Conservation (phyloP, 2,797 vertebrate species). For the Pitangus sulphuratus region DNA sequence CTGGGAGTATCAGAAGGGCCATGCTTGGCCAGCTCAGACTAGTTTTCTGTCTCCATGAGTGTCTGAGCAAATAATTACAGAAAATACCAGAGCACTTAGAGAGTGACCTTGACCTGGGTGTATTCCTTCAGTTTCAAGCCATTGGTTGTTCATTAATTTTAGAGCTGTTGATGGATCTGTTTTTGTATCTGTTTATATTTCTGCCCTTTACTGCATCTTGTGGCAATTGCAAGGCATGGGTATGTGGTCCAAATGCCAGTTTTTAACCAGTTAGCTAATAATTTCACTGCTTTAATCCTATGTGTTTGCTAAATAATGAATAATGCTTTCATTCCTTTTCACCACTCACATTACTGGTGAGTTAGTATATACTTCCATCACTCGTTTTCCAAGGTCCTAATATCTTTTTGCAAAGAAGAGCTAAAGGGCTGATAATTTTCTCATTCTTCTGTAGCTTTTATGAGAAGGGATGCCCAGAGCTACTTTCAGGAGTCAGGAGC, state of each 20-base stretch:
- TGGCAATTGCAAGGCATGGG: neutral
- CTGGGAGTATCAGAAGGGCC: neutral
- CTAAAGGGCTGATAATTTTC: neutral
- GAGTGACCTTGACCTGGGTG: neutral
- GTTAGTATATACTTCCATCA: neutral
- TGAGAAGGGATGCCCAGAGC: neutral
- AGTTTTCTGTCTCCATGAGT: neutral
- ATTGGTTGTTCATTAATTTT: conserved; percentile 17
- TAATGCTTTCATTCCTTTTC: neutral
- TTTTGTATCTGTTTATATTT: neutral
- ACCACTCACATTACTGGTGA: neutral
- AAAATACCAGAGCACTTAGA: neutral
- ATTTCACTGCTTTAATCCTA: neutral
- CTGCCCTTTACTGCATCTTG: neutral
- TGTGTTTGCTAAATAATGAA: neutral
- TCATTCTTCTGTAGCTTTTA: neutral
- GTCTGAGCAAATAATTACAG: neutral
- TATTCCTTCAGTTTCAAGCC: conserved; percentile 5
- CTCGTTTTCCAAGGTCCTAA: neutral
- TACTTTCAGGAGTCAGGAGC: neutral
- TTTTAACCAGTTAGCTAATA: neutral
- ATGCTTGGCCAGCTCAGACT: neutral
- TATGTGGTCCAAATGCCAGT: neutral
- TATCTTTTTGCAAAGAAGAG: neutral
- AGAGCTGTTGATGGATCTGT: neutral